These are phyloP conservation scores for Coenonympha glycerion DNA, from an alignment of 2,888 invertebrate species.

Conservation along the genomic window DNA sequence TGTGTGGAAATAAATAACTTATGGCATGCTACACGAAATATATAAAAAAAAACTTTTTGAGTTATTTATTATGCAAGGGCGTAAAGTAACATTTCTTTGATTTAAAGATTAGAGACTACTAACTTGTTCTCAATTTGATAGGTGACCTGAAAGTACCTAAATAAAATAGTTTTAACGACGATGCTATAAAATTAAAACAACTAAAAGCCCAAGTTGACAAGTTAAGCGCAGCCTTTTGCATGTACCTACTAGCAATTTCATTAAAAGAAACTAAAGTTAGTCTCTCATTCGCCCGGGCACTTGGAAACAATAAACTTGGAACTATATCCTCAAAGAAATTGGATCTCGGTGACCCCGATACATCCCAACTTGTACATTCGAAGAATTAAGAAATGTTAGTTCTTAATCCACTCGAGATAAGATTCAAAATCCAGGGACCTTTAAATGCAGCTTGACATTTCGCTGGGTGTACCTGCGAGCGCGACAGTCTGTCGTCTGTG, in stretches of 20 bases:
- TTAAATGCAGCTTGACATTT: not conserved
- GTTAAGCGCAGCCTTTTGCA: slow-evolving; percentile 18
- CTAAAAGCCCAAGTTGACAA: slow-evolving; percentile 4
- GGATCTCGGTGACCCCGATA: slow-evolving; percentile 16
- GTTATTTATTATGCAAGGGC: too few relatives aligned
- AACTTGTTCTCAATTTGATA: too few relatives aligned
- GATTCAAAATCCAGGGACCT: not conserved
- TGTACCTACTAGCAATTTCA: slow-evolving; percentile 24
- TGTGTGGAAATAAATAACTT: too few relatives aligned
- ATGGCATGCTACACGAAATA: too few relatives aligned
- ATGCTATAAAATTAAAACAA: not conserved
- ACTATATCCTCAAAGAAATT: slow-evolving; percentile 23
- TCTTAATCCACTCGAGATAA: slow-evolving; percentile 3
- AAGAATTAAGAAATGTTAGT: not conserved
- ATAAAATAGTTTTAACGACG: not conserved
- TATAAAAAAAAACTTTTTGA: too few relatives aligned
- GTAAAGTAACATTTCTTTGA: too few relatives aligned
- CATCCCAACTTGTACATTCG: not conserved
- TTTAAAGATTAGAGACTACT: too few relatives aligned
- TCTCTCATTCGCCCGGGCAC: slow-evolving; percentile 13
- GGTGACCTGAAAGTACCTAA: too few relatives aligned
- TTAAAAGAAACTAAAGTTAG: slow-evolving; percentile 23
- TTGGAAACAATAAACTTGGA: slow-evolving; percentile 24
- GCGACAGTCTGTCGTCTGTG: slow-evolving; percentile 1
- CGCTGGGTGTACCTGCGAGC: not conserved